Evolutionary conservation across 2,113 vertebrate genomes (phyloP).

Genomic region (Lagenorhynchus albirostris): DNA sequence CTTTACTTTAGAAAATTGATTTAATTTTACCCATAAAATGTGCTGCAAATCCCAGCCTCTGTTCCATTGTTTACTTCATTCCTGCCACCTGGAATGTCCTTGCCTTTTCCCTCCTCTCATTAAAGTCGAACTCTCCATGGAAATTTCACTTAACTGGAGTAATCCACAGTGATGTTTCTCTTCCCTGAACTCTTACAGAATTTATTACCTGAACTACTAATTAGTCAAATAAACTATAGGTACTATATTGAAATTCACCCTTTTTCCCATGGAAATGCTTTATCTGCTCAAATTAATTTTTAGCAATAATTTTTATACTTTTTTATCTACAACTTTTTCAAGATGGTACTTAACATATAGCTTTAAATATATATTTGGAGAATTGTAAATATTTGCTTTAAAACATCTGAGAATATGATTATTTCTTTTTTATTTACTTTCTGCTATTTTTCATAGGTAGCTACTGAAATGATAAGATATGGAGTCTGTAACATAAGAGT

Average conservation of each 20-base stretch:
- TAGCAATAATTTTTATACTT: not conserved
- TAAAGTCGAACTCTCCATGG: slow-evolving; percentile 53
- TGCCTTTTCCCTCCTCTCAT: slow-evolving; percentile 53
- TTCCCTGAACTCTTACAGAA: not conserved
- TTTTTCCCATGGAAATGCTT: not conserved
- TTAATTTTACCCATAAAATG: slow-evolving; percentile 50
- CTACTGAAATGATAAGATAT: not conserved
- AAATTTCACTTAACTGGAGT: slow-evolving; percentile 59
- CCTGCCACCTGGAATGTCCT: slow-evolving; percentile 30
- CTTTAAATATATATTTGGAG: not conserved
- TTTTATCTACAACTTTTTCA: not conserved
- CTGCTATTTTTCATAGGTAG: not conserved
- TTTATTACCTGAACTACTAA: slow-evolving; percentile 50
- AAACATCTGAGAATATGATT: not conserved
- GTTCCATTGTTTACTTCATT: slow-evolving; percentile 41
- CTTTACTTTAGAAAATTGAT: slow-evolving; percentile 66
- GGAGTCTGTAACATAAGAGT: not conserved
- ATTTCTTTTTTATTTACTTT: not conserved
- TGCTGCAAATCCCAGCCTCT: not conserved
- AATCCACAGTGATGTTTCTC: slow-evolving; percentile 43
- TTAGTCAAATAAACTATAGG: slow-evolving; percentile 18
- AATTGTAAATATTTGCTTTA: not conserved
- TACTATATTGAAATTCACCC: not conserved
- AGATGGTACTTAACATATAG: not conserved
- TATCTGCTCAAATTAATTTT: not conserved